These are phyloP conservation scores for Drymodes brunneopygia DNA, from an alignment of 2,113 vertebrate species.

Conservation along the genomic window DNA sequence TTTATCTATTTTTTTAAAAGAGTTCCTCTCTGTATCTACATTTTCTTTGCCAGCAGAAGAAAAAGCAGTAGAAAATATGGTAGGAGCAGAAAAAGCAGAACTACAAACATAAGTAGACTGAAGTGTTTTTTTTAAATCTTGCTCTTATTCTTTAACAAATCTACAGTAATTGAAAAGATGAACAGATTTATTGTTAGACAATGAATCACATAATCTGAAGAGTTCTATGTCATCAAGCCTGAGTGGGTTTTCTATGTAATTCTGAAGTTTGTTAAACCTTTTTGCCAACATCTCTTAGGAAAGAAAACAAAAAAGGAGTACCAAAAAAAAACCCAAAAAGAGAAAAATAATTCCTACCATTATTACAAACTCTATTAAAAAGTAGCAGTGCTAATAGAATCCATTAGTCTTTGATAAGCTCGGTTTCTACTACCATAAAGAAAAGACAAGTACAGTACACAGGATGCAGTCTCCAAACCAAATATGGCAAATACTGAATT, in stretches of 20 bases:
- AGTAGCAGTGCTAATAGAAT: neutral
- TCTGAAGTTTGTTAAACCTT: neutral
- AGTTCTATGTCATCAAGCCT: neutral
- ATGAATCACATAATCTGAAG: neutral
- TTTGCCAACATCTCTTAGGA: neutral
- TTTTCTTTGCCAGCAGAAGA: neutral
- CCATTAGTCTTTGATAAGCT: neutral
- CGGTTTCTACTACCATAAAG: neutral
- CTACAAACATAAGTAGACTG: neutral
- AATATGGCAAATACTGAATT: rapidly evolving
- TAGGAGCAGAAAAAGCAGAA: neutral
- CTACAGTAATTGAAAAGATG: neutral
- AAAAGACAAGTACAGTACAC: neutral
- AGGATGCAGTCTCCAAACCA: neutral
- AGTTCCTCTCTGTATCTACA: neutral
- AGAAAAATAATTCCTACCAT: neutral
- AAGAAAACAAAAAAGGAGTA: neutral
- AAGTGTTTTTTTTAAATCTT: neutral
- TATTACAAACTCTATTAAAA: neutral
- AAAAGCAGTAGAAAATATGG: neutral
- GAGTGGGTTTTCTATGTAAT: neutral
- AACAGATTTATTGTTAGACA: neutral
- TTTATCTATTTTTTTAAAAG: neutral
- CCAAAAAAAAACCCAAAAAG: rapidly evolving
- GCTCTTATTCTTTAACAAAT: neutral